Evolutionary conservation across 2,113 vertebrate genomes (phyloP).

Genomic region (Erythrocercus mccallii): DNA sequence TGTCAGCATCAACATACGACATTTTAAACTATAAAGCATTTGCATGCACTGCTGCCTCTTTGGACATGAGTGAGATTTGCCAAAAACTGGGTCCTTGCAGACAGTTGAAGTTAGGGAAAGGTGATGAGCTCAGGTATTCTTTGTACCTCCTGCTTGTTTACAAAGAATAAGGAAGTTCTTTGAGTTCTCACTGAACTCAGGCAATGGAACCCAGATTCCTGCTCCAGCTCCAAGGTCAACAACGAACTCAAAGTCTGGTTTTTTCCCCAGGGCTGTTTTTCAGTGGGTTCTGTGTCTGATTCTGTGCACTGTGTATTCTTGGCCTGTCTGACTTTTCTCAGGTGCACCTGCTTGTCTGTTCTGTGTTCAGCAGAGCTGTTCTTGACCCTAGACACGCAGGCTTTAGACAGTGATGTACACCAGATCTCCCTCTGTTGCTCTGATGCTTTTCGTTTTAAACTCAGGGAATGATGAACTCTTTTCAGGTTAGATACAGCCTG

Average conservation of each 20-base stretch:
- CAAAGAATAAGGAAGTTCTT: background rate
- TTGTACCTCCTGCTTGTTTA: background rate
- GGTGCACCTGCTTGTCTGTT: background rate
- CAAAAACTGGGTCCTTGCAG: background rate
- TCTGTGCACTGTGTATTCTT: background rate
- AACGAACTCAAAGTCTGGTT: background rate
- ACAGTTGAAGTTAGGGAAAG: background rate
- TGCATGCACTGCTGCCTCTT: background rate
- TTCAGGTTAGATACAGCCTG: background rate
- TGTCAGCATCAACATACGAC: conserved; percentile 32
- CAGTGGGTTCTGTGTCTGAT: background rate
- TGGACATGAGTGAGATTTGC: background rate
- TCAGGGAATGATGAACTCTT: background rate
- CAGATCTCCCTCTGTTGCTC: background rate
- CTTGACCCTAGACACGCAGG: background rate
- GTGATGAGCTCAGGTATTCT: background rate
- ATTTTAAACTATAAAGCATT: conserved; percentile 10
- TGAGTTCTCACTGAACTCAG: background rate
- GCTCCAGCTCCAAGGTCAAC: background rate
- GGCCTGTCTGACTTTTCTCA: background rate
- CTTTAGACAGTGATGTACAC: background rate
- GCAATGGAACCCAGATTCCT: background rate
- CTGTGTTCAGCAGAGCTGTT: background rate
- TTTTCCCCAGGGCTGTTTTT: background rate
- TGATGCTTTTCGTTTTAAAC: background rate